Percentiles rank a stretch among this genome's conserved stretches.
These are phyloP conservation scores for Trididemnum miniatum DNA, from an alignment of 23 tunicate species.

Conservation along the genomic window DNA sequence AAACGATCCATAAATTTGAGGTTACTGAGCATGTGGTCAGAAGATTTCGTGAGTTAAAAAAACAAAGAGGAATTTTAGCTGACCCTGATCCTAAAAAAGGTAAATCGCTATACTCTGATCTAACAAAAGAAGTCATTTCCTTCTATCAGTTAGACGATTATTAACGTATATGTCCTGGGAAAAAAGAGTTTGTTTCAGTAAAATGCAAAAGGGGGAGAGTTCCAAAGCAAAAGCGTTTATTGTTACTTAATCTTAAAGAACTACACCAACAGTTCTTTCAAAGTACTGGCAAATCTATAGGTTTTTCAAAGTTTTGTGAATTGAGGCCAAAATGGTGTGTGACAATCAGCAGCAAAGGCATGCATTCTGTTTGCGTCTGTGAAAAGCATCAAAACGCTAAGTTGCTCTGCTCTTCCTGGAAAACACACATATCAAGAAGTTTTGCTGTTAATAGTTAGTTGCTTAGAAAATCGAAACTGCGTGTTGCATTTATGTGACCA, in stretches of 20 bases:
- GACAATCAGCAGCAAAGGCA: background rate
- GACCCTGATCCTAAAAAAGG: too few species aligned
- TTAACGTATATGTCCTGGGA: background rate
- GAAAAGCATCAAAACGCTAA: conserved; percentile 22
- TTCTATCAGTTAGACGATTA: conserved; percentile 10
- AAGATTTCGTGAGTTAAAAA: too few species aligned
- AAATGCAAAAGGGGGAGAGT: background rate
- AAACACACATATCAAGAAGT: background rate
- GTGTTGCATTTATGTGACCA: background rate
- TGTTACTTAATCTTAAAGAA: background rate
- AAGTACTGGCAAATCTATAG: background rate
- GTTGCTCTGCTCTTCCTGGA: conserved; percentile 2
- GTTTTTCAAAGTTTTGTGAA: conserved; percentile 7
- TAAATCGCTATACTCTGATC: too few species aligned
- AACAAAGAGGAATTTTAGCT: too few species aligned
- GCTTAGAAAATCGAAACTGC: background rate
- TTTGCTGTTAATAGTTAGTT: background rate
- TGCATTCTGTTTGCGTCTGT: background rate
- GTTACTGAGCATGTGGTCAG: too few species aligned
- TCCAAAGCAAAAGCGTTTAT: background rate
- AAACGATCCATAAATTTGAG: too few species aligned
- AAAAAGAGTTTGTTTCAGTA: conserved; percentile 9
- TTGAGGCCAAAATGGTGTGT: conserved; percentile 6
- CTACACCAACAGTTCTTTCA: background rate
- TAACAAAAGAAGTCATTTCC: too few species aligned